These are phyloP conservation scores for Plutomurus gul DNA, from an alignment of 1,140 invertebrate species.

Conservation along the genomic window DNA sequence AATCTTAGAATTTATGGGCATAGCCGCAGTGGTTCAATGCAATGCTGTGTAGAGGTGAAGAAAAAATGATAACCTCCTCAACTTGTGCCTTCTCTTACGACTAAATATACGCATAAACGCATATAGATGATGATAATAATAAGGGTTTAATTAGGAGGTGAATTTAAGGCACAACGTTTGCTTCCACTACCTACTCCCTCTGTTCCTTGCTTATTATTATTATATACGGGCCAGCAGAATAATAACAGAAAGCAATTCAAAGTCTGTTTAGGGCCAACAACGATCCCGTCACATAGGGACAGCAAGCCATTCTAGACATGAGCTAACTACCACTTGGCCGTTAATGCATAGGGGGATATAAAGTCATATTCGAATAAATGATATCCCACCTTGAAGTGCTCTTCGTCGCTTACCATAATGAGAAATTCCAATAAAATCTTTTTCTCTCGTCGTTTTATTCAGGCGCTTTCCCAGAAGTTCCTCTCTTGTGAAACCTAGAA, in stretches of 20 bases:
- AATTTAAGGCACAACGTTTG: not conserved
- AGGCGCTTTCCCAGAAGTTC: not conserved
- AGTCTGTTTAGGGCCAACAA: not conserved
- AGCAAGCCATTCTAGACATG: not conserved
- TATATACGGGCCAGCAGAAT: too few species aligned
- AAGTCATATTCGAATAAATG: not conserved
- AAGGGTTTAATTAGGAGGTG: slow-evolving; percentile 16
- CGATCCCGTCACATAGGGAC: not conserved
- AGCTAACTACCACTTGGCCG: not conserved
- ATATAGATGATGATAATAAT: slow-evolving; percentile 24
- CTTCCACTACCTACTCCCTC: not conserved
- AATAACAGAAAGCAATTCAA: not conserved
- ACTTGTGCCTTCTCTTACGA: too few species aligned
- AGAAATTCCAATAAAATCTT: not conserved
- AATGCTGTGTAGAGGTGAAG: slow-evolving; percentile 1
- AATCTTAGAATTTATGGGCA: slow-evolving; percentile 28
- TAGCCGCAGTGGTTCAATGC: not conserved
- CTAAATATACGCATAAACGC: not conserved
- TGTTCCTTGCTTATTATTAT: not conserved
- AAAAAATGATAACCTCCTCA: slow-evolving; percentile 39
- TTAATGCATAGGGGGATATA: not conserved
- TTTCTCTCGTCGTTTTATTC: not conserved
- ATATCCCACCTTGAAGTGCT: not conserved
- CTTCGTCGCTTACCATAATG: not conserved
- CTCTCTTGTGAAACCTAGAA: not conserved